Evolutionary conservation across 2,888 invertebrate genomes (phyloP).

Genomic region (Linnaemya vulpina): DNA sequence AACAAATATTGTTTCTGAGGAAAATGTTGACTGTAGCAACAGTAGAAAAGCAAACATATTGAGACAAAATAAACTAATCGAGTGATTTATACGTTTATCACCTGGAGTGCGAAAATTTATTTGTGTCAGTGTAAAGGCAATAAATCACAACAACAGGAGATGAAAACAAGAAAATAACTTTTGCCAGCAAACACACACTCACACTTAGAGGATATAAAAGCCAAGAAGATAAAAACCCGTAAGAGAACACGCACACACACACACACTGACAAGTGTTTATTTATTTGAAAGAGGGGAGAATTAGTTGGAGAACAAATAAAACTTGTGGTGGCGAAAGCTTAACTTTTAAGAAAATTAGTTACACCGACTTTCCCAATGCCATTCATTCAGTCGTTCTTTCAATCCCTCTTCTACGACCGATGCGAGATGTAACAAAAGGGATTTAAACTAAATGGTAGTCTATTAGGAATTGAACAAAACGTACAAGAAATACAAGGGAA

Average conservation of each 20-base stretch:
- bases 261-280: constrained; percentile 42
- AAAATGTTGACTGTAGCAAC: background rate
- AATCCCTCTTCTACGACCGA: background rate
- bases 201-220: constrained; percentile 51
- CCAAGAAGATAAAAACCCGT: constrained; percentile 49
- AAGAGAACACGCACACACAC: constrained; percentile 22
- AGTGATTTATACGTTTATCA: constrained; percentile 81
- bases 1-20: background rate
- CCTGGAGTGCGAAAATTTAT: constrained; percentile 82
- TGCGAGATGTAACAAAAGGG: constrained; percentile 45
- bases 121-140: constrained; percentile 77
- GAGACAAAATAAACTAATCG: constrained; percentile 79
- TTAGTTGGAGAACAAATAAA: constrained; percentile 32
- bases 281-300: constrained; percentile 31
- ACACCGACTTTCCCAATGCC: constrained; percentile 73
- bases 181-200: constrained; percentile 12
- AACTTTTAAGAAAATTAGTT: constrained; percentile 74
- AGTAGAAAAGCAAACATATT: constrained; percentile 41
- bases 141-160: constrained; percentile 78
- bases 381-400: constrained; percentile 6
- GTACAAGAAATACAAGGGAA: background rate
- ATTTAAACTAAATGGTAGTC: constrained; percentile 50
- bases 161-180: constrained; percentile 24
- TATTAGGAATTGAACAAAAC: constrained; percentile 36
- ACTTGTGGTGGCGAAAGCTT: constrained; percentile 73